phyloP scores from a whole-genome alignment of 2,888 invertebrate species.

The Myopa testacea region DNA sequence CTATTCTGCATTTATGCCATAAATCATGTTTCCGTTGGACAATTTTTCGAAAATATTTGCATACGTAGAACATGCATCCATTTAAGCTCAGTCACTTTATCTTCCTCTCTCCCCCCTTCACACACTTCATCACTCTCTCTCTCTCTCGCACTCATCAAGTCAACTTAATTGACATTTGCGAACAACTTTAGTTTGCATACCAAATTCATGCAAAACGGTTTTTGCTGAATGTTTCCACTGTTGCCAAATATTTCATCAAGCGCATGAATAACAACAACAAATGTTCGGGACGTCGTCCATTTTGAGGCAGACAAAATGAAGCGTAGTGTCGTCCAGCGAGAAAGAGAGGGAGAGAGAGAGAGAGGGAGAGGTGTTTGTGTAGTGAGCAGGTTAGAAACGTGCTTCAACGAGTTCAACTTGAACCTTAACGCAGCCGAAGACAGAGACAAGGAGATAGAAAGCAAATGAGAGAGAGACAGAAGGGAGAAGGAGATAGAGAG shows the following conservation, averaged over 20 bases:
- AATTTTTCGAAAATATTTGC: neutral
- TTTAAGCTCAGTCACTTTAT: neutral
- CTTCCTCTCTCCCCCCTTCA: neutral
- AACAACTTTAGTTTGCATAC: constrained; percentile 25
- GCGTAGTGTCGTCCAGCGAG: neutral
- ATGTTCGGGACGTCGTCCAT: neutral
- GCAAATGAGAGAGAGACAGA: neutral
- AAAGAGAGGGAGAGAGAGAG: neutral
- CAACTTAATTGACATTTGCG: constrained; percentile 24
- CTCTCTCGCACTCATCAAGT: constrained; percentile 7
- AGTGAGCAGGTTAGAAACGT: neutral
- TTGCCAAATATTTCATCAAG: constrained; percentile 11
- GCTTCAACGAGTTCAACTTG: neutral
- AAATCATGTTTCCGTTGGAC: neutral
- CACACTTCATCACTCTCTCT: neutral
- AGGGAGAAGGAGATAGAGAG: neutral
- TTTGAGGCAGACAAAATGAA: neutral
- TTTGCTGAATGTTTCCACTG: neutral
- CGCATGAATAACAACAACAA: constrained; percentile 12
- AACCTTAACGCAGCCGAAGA: neutral
- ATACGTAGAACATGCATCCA: constrained; percentile 3
- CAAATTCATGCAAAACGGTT: constrained; percentile 22
- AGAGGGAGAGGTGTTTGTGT: too few relatives aligned
- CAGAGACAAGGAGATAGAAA: too few relatives aligned
- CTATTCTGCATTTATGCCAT: too few relatives aligned